Conservation (phyloP, 2,888 invertebrate genomes). For the Drosophila siamana region DNA sequence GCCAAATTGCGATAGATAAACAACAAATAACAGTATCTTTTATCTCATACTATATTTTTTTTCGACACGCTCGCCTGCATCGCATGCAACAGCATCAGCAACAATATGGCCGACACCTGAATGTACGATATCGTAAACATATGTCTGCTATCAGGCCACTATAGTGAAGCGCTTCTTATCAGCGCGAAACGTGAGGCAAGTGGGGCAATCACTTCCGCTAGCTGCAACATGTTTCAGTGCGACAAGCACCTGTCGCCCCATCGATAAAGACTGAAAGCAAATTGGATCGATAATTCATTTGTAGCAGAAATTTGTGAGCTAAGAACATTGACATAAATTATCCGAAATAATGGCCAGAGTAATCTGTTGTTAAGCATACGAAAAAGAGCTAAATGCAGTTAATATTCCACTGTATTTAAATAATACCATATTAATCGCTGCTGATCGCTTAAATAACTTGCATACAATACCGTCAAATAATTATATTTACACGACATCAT, state of each 20-base stretch:
- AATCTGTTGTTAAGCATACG: background rate
- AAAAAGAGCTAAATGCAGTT: background rate
- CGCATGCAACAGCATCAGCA: constrained; percentile 25
- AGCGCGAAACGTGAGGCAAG: constrained; percentile 42
- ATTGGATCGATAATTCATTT: too few relatives aligned
- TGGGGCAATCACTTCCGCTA: constrained; percentile 42
- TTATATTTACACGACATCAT: constrained; percentile 23
- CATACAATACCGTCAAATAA: constrained; percentile 61
- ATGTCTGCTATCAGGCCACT: constrained; percentile 31
- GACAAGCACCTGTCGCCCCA: constrained; percentile 26
- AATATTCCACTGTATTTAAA: background rate
- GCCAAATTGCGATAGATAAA: constrained; percentile 65
- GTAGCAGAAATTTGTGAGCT: too few relatives aligned
- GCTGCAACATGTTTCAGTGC: constrained; percentile 20
- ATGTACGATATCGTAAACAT: constrained; percentile 17
- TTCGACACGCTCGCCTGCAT: constrained; percentile 40
- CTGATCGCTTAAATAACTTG: constrained; percentile 16
- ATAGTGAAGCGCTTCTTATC: constrained; percentile 33
- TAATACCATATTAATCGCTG: background rate
- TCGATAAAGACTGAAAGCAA: constrained; percentile 12
- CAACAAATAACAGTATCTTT: constrained; percentile 60
- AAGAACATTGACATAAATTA: too few relatives aligned
- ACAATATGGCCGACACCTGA: background rate
- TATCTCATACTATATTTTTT: constrained; percentile 26
- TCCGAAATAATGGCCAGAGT: background rate